Conservation (phyloP, 2,113 vertebrate species). For the Corydoras maculifer region DNA sequence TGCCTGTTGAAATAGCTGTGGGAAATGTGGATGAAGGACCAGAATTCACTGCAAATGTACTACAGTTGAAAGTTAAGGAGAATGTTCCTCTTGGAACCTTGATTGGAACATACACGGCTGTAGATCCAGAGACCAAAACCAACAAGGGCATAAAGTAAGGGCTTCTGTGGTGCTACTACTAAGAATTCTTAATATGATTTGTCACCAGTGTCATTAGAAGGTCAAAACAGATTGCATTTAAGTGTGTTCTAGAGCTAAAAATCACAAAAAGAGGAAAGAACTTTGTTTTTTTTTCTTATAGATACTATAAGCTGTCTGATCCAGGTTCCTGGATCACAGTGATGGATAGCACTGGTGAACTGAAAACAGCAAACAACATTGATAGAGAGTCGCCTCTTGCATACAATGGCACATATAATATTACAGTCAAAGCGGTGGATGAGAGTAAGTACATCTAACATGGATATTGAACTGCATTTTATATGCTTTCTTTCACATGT, state of each 20-base stretch:
- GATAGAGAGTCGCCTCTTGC: conserved; percentile 71
- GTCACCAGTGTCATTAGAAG: neutral
- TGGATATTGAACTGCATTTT: neutral
- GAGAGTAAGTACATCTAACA: conserved; percentile 40
- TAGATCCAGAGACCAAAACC: conserved; percentile 37
- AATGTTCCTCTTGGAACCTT: too few relatives aligned
- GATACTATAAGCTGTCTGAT: conserved; percentile 67
- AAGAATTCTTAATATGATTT: neutral
- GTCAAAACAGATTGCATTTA: too few relatives aligned
- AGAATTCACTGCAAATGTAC: too few relatives aligned
- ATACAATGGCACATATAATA: conserved; percentile 53
- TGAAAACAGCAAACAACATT: conserved; percentile 63
- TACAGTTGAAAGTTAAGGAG: too few relatives aligned
- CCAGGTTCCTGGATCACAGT: conserved; percentile 71
- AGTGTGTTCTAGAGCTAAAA: too few relatives aligned
- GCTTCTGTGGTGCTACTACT: too few relatives aligned
- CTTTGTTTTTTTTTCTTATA: conserved; percentile 37
- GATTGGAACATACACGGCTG: too few relatives aligned
- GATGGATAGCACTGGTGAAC: conserved; percentile 59
- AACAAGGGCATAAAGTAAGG: conserved; percentile 68
- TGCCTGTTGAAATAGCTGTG: too few relatives aligned
- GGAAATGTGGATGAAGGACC: too few relatives aligned
- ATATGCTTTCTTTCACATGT: neutral
- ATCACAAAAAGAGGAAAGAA: neutral
- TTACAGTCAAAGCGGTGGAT: conserved; percentile 52